These are phyloP conservation scores for Coluber constrictor DNA, from an alignment of 2,797 vertebrate genomes.

Conservation along the genomic window DNA sequence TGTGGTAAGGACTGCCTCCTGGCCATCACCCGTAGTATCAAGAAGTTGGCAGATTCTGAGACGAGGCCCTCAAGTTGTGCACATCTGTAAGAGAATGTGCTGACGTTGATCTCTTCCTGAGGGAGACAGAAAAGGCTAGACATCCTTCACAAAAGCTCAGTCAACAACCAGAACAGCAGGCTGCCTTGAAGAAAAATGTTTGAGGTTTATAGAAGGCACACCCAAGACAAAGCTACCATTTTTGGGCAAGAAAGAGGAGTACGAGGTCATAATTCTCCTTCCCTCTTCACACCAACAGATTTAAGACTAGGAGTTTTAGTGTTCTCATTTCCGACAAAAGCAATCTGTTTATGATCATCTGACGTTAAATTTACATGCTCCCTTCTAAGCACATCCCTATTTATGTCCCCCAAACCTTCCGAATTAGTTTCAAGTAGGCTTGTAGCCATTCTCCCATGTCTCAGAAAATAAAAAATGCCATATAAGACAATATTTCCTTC, in stretches of 20 bases:
- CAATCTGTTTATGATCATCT: neutral
- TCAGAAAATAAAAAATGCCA: neutral
- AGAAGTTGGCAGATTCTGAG: conserved; percentile 81
- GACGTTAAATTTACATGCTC: neutral
- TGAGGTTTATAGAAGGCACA: neutral
- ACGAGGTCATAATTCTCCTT: neutral
- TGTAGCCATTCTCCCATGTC: neutral
- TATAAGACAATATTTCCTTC: neutral
- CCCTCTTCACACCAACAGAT: neutral
- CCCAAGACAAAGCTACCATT: neutral
- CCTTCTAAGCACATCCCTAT: neutral
- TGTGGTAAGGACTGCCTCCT: conserved; percentile 68
- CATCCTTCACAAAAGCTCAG: neutral
- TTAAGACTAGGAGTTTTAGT: neutral
- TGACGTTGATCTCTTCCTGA: conserved; percentile 48
- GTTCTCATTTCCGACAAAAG: neutral
- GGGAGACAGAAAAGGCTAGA: neutral
- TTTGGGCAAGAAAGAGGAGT: neutral
- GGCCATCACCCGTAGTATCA: conserved; percentile 84
- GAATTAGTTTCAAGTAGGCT: neutral
- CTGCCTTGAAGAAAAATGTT: neutral
- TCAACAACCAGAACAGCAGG: neutral
- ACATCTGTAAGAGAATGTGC: conserved; percentile 36
- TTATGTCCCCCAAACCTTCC: neutral
- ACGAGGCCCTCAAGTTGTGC: conserved; percentile 73